Evolutionary conservation across 2,113 vertebrate genomes (phyloP), one percentile per base, ranked within the genome.

Genomic region (Salvelinus namaycush): DNA sequence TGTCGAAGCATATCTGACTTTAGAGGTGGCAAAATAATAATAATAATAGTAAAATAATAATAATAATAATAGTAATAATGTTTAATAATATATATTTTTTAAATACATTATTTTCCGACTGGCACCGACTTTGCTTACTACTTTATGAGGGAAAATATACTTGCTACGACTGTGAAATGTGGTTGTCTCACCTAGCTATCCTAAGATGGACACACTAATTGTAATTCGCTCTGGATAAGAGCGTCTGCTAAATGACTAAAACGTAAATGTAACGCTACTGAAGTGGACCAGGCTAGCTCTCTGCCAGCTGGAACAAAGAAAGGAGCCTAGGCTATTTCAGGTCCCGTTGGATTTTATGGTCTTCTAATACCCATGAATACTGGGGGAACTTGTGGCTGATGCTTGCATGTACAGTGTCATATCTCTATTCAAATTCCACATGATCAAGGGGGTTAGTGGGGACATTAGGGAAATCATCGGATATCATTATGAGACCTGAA

Each of bases 301-400:
- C 65, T 78, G 31, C 51, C 82, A 85, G 75, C 77, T 80, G 81
- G 77, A 60, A 74, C 80, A 81, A 76, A 77, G 76, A 72, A 13
- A n/a, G 6, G 31, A 34, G 31, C 6, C 34, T 6, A 34, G 60
- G 68, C 81, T 86, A 81, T 83, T 81, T 76, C 73, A 62, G 74
- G 75, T 51, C 66, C 49, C 64, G 74, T 77, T 64, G 69, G 75
- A 76, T 79, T 91, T 87, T 86, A 87, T 85, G 79, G 79, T 76
- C 68, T 60, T 83, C 69, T 89, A 87, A 88, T 68, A 85, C 76
- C 70, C 31, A 34, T 87, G 85, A 87, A 84, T 78, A 78, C 51
- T 54, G 71, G 48, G 12, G 27, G 68, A 65, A 79, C 68, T 44
- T 77, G 49, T 62, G 20, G 57, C 78, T 82, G 60, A 14, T 54